Conservation (phyloP, 2,113 vertebrate genomes). For the Murina feae region DNA sequence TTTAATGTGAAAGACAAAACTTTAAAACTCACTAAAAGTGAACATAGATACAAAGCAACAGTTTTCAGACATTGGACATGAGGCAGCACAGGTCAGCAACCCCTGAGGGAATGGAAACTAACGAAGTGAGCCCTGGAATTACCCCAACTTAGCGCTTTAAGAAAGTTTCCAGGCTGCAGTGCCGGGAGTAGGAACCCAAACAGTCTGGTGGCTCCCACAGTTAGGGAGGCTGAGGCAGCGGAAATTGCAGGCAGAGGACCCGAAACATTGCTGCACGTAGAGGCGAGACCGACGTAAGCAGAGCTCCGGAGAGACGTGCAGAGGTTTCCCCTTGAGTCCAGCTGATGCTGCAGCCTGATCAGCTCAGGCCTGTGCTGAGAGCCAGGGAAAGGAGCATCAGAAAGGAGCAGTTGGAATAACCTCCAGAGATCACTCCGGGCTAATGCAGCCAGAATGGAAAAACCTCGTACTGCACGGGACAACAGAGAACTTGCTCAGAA, state of each 20-base stretch:
- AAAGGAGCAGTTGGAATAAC: neutral
- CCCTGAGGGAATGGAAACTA: neutral
- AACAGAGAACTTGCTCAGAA: neutral
- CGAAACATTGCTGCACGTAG: neutral
- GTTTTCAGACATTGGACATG: neutral
- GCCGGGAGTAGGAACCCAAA: neutral
- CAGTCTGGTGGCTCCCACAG: neutral
- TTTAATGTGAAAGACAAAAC: neutral
- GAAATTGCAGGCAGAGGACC: neutral
- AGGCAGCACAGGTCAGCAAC: neutral
- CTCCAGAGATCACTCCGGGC: neutral
- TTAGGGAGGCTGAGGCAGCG: neutral
- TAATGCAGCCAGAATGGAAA: neutral
- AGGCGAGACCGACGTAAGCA: neutral
- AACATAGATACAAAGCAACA: neutral
- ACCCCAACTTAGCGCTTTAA: neutral
- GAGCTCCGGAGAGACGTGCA: neutral
- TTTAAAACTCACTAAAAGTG: neutral
- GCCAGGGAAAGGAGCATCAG: neutral
- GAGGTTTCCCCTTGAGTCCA: neutral
- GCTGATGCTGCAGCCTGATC: neutral
- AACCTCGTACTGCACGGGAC: neutral
- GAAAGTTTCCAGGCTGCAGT: neutral
- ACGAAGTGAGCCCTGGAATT: neutral
- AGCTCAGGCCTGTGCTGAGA: neutral